Conservation (phyloP, 2,113 vertebrate species). For the Dicrurus megarhynchus region DNA sequence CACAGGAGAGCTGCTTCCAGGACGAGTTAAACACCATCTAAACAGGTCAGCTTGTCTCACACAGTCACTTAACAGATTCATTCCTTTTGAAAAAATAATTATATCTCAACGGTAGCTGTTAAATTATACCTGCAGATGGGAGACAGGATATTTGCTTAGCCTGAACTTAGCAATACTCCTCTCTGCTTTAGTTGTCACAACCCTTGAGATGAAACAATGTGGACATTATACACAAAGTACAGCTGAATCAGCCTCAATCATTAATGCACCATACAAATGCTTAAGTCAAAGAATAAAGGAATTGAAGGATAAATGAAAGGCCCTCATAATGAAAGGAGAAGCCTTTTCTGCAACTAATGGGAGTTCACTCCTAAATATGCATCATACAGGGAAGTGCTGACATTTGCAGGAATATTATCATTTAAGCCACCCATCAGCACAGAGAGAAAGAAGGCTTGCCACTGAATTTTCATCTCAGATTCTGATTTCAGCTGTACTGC, state of each 20-base stretch:
- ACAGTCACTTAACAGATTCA: background rate
- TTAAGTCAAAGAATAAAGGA: conserved; percentile 33
- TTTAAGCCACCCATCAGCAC: background rate
- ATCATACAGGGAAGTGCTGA: conserved; percentile 23
- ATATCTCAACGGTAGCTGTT: conserved; percentile 2
- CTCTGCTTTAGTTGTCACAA: conserved; percentile 27
- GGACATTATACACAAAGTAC: background rate
- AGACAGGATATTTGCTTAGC: background rate
- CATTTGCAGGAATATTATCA: background rate
- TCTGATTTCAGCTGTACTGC: background rate
- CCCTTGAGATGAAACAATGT: conserved; percentile 18
- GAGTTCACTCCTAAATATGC: conserved; percentile 23
- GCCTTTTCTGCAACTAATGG: conserved; percentile 11
- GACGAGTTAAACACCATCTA: background rate
- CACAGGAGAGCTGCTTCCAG: background rate
- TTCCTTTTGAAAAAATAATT: conserved; percentile 13
- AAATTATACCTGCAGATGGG: conserved; percentile 1
- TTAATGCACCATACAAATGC: conserved; percentile 6
- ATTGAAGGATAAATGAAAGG: conserved; percentile 47
- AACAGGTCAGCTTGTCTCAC: background rate
- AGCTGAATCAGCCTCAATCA: conserved; percentile 45
- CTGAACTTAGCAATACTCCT: conserved; percentile 12
- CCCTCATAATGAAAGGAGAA: conserved; percentile 14
- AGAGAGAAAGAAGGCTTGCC: background rate
- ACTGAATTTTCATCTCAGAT: background rate